A percentile compares a stretch with the other conserved stretches of the same genome.
Evolutionary conservation across 2,113 vertebrate species (phyloP).

Genomic region (Macrotus californicus): DNA sequence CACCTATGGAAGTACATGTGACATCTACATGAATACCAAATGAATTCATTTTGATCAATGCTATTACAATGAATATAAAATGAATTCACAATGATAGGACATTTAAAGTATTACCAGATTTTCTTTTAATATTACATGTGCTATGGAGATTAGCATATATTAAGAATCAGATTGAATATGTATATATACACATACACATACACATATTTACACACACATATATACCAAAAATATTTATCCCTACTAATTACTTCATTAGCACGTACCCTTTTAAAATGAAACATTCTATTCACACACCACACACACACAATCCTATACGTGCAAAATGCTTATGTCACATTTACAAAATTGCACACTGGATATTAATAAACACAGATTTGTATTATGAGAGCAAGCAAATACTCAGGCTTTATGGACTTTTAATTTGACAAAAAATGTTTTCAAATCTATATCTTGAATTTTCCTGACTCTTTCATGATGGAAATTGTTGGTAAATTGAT

Average conservation of each 20-base stretch:
- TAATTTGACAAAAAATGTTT: conserved; percentile 44
- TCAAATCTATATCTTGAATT: neutral
- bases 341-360: conserved; percentile 14
- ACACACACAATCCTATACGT: neutral
- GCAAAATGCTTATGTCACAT: conserved; percentile 30
- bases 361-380: conserved; percentile 42
- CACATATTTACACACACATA: neutral
- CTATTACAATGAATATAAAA: conserved; percentile 82
- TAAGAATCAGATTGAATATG: conserved; percentile 19
- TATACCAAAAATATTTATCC: neutral
- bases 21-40: conserved; percentile 87
- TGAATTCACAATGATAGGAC: conserved; percentile 80
- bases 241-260: conserved; percentile 23
- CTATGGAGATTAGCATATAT: conserved; percentile 61
- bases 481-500: neutral
- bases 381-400: conserved; percentile 38
- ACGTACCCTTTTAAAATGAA: conserved; percentile 37
- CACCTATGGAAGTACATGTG: conserved; percentile 87
- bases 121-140: conserved; percentile 74
- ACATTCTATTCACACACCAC: neutral
- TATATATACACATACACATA: neutral
- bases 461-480: neutral
- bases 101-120: conserved; percentile 74
- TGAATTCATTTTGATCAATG: conserved; percentile 88
- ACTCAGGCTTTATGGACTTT: conserved; percentile 16